Evolutionary conservation across 2,113 vertebrate genomes (phyloP).

Genomic region (Eurystomus gularis): DNA sequence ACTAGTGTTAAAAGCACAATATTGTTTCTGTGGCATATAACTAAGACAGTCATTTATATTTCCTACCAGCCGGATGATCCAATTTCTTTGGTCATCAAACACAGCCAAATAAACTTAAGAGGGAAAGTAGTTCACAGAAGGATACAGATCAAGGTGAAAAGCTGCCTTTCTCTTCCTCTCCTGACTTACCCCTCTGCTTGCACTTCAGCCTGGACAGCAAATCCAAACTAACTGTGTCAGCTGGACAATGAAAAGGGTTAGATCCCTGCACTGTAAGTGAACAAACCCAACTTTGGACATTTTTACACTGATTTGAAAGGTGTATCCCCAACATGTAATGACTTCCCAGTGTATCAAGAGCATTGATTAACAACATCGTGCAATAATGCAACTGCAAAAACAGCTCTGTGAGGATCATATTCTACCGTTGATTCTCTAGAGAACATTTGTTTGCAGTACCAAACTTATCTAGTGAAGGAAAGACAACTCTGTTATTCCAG

Average conservation of each 20-base stretch:
- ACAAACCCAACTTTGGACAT: background rate
- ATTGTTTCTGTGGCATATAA: background rate
- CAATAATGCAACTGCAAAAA: background rate
- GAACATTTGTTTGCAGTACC: background rate
- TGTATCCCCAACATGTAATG: background rate
- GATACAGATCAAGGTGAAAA: background rate
- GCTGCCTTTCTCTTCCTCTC: background rate
- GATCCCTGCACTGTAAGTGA: background rate
- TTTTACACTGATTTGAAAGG: background rate
- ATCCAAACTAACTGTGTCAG: background rate
- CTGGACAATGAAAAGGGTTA: background rate
- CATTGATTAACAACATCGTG: background rate
- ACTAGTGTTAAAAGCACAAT: background rate
- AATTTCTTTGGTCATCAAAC: background rate
- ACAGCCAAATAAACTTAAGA: background rate
- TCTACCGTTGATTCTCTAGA: background rate
- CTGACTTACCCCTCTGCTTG: background rate
- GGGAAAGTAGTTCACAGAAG: background rate
- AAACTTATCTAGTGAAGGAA: background rate
- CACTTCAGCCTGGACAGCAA: background rate
- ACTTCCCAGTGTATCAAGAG: background rate
- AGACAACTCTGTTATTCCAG: background rate
- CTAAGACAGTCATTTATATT: background rate
- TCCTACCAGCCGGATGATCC: background rate
- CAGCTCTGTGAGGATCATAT: background rate